Evolutionary conservation across 2,113 vertebrate genomes (phyloP).

Genomic region (Gulo gulo): DNA sequence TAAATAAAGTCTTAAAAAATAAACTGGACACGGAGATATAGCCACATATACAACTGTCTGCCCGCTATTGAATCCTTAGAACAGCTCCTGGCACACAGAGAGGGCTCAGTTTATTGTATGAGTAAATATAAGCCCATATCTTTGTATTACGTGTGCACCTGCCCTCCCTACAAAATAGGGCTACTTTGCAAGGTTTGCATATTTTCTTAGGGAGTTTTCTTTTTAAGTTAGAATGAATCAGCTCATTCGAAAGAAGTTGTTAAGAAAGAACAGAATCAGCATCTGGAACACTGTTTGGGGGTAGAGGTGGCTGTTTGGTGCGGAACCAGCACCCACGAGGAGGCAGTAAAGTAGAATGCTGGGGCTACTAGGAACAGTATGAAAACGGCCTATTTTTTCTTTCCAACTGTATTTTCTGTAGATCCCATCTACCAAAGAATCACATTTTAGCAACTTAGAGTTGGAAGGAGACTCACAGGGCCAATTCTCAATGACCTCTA

Average conservation of each 20-base stretch:
- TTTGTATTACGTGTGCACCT: background rate
- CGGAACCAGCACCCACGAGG: background rate
- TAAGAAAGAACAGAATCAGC: background rate
- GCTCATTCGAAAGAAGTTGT: background rate
- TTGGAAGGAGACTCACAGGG: background rate
- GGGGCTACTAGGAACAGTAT: background rate
- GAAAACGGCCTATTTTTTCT: background rate
- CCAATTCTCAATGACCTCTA: background rate
- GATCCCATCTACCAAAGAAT: background rate
- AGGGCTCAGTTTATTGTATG: background rate
- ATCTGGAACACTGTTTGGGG: background rate
- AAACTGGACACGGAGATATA: background rate
- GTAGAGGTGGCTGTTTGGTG: background rate
- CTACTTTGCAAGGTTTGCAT: background rate
- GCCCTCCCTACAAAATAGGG: background rate
- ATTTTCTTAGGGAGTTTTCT: background rate
- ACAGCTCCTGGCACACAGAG: background rate
- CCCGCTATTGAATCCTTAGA: background rate
- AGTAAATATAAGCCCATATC: background rate
- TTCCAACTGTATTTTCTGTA: background rate
- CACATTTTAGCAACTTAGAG: conserved; percentile 13
- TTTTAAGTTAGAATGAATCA: background rate
- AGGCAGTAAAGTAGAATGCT: too few species aligned
- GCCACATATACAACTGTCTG: background rate
- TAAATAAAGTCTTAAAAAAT: too few species aligned